Evolutionary conservation across 2,888 invertebrate genomes (phyloP), one percentile per base, ranked within the genome.

Genomic region (Nemoura dubitans): DNA sequence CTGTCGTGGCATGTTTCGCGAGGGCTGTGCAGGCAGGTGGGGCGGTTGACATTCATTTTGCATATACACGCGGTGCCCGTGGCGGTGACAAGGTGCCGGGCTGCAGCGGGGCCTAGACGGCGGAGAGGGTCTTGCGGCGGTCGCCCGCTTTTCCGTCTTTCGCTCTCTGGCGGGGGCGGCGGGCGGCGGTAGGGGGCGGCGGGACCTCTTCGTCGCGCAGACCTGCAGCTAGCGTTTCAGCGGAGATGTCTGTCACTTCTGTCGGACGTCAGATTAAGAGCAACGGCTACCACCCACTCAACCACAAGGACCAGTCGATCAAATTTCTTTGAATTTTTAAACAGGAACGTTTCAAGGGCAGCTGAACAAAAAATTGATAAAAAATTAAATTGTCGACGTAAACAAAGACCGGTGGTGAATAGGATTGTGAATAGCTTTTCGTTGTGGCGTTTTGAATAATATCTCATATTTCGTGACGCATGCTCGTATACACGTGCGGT

Each of bases 321-420:
- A 87, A 85, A 86, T 87, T 86, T 87, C 87, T 87, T 85, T 86
- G 83, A 86, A 86, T 86, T 87, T 87, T 86, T 87, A 85, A 80
- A 85, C 76, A 59, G 21, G 59, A 59, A 59, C 21, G 14, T 59
- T 59, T 59, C 59, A 59, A 78, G 28, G 28, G 25, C n/a, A 30
- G 6, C 26, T 27, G 14, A 27, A 80, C 2, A 81, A 81, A 21
- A n/a, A 81, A 81, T 91, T 91, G 91, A 90, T 59, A 59, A 59
- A 59, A 59, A 59, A 59, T 7, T 59, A 59, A 21, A 59, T 21
- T 59, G 59, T 59, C 16, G 59, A 59, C 59, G 59, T 59, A 59
- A 59, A 59, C 59, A 59, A 59, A 59, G 59, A 59, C 59, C 59
- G 59, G 59, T 59, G 59, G 59, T 59, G 59, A 59, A 59, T 7